A percentile compares a stretch with the other conserved stretches of the same genome.
These are phyloP conservation scores for Rissa tridactyla DNA, from an alignment of 2,113 vertebrate species.

Conservation along the genomic window DNA sequence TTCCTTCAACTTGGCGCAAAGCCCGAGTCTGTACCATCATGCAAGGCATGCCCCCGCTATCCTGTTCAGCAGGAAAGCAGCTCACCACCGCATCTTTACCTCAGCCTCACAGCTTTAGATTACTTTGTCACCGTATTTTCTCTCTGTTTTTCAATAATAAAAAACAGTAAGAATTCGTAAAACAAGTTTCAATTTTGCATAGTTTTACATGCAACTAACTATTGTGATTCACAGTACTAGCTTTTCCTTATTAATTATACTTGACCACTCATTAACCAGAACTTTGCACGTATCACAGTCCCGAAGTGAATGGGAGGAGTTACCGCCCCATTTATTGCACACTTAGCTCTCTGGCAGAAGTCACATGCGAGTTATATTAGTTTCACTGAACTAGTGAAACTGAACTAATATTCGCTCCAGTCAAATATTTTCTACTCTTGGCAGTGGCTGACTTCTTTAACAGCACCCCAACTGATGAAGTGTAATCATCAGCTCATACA, in stretches of 20 bases:
- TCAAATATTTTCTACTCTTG: neutral
- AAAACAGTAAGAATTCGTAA: neutral
- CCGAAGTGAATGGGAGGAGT: rapidly evolving
- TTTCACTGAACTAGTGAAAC: neutral
- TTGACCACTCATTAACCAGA: neutral
- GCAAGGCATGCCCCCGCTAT: neutral
- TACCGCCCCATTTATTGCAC: neutral
- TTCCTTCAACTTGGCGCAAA: neutral
- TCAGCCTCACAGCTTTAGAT: neutral
- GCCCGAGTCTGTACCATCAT: neutral
- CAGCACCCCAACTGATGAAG: neutral
- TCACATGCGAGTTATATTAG: rapidly evolving
- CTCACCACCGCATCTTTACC: neutral
- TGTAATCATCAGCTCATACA: neutral
- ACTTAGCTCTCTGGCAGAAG: neutral
- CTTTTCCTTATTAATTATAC: neutral
- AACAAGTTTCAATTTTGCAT: neutral
- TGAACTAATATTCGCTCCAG: neutral
- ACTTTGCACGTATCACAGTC: neutral
- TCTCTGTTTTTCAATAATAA: neutral
- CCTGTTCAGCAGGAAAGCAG: neutral
- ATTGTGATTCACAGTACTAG: neutral
- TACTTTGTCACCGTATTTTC: neutral
- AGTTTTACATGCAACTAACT: neutral
- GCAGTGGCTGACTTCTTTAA: neutral